Evolutionary conservation across 2,888 invertebrate species (phyloP).

Genomic region (Caenorhabditis virilis): DNA sequence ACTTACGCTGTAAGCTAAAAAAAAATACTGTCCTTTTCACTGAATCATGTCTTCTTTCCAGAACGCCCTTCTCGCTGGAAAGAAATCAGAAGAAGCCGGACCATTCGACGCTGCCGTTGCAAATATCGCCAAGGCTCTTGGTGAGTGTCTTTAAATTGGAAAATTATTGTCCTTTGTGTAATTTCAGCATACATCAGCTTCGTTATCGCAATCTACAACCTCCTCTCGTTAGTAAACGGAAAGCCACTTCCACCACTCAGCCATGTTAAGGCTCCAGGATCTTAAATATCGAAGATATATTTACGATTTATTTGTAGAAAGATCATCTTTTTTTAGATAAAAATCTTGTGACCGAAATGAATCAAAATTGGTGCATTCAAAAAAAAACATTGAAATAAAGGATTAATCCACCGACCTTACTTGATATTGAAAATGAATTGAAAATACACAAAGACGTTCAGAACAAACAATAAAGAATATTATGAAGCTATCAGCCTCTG

Average conservation of each 20-base stretch:
- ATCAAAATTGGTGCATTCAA: background rate
- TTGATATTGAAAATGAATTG: background rate
- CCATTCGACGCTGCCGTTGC: slow-evolving; percentile 54
- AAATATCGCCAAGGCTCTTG: slow-evolving; percentile 51
- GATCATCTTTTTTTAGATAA: slow-evolving; percentile 10
- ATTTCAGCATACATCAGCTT: slow-evolving; percentile 43
- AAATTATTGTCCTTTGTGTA: background rate
- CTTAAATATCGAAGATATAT: slow-evolving; percentile 37
- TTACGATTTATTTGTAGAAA: slow-evolving; percentile 25
- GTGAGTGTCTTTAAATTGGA: slow-evolving; percentile 6
- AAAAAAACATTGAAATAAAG: background rate
- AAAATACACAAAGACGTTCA: no score
- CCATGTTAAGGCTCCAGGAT: slow-evolving; percentile 58
- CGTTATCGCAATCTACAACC: slow-evolving; percentile 59
- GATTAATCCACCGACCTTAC: background rate
- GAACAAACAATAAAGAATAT: no score
- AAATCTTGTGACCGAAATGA: slow-evolving; percentile 6
- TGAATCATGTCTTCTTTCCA: slow-evolving; percentile 14
- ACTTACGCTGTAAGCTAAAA: slow-evolving; percentile 51
- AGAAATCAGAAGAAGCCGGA: slow-evolving; percentile 63
- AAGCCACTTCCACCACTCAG: slow-evolving; percentile 61
- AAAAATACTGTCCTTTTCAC: background rate
- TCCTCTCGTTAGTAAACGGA: slow-evolving; percentile 53
- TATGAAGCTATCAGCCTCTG: background rate
- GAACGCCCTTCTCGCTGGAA: slow-evolving; percentile 64